Evolutionary conservation across 2,888 invertebrate species (phyloP), one percentile per base, ranked within the genome.

Genomic region (Heterodera filipjevi): DNA sequence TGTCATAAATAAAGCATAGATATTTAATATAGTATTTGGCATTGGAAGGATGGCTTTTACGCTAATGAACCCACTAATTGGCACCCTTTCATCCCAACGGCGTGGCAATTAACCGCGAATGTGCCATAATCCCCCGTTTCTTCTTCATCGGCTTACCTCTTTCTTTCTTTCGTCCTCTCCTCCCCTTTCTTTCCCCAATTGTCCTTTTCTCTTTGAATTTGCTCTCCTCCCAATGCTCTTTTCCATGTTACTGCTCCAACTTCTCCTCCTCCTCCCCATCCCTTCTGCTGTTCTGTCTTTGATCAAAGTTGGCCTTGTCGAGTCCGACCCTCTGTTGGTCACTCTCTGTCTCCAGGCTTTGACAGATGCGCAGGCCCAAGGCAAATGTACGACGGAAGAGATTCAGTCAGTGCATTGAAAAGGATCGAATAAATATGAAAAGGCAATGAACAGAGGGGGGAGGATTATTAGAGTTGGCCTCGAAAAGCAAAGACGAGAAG

Each of bases 271-370:
- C n/a, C 53, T 46, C 39, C 22, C n/a, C n/a, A 30, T 46, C 39
- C 22, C n/a, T 46, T 22, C 64, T 44, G 19, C 22, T 16, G 30
- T 74, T 74, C 46, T 35, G 39, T 46, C 30, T 16, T 27, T 72
- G 66, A 30, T 49, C 35, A 64, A 72, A 53, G 46, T 81, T 59
- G 82, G 82, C 44, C n/a, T 82, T 14, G 78, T 82, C 64, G 82
- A 82, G 49, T 76, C 80, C 22, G 84, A 84, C 27, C 73, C 49
- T 10, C 35, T n/a, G 39, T 53, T 84, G n/a, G 73, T 82, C 32
- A 64, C 8, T 1, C 71, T 82, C n/a, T 82, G 82, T 35, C 76
- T 76, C 59, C 66, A 39, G n/a, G 82, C 84, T 2, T 64, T 82
- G 30, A 70, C 44, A 19, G 82, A 82, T 70, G 82, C 82, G 30